Evolutionary conservation across 2,113 vertebrate species (phyloP).

Genomic region (Oxyruncus cristatus): DNA sequence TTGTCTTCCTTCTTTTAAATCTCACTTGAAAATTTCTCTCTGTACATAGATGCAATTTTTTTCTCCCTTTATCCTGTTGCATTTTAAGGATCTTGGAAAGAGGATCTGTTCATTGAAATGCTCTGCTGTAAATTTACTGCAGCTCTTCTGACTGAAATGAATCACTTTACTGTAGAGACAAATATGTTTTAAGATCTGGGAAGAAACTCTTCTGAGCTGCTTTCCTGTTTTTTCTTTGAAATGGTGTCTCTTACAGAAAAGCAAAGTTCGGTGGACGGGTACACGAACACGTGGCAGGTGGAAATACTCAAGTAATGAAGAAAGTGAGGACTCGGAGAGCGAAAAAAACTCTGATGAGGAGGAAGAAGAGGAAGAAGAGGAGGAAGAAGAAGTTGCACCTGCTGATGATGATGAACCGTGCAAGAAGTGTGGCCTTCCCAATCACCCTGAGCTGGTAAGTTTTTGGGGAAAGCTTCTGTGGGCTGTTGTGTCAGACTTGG

Average conservation of each 20-base stretch:
- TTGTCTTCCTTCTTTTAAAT: neutral
- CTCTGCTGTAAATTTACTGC: neutral
- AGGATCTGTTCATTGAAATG: neutral
- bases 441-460: slow-evolving; percentile 93
- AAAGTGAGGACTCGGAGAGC: slow-evolving; percentile 80
- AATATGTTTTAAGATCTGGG: neutral
- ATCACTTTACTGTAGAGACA: neutral
- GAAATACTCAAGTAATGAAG: slow-evolving; percentile 85
- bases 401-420: slow-evolving; percentile 91
- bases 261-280: slow-evolving; percentile 86
- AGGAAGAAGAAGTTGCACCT: slow-evolving; percentile 81
- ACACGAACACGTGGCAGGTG: slow-evolving; percentile 82
- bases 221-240: slow-evolving; percentile 16
- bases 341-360: slow-evolving; percentile 81
- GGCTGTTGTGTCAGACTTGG: neutral
- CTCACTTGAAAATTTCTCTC: neutral
- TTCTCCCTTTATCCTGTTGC: neutral
- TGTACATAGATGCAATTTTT: neutral
- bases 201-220: neutral
- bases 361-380: slow-evolving; percentile 78
- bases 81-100: neutral
- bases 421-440: slow-evolving; percentile 95
- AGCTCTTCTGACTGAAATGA: neutral
- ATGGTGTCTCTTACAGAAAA: slow-evolving; percentile 71
- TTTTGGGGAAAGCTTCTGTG: neutral